Percentiles rank a stretch among this genome's conserved stretches.
phyloP scores from a whole-genome alignment of 2,888 invertebrate species.

The Elegia similella region DNA sequence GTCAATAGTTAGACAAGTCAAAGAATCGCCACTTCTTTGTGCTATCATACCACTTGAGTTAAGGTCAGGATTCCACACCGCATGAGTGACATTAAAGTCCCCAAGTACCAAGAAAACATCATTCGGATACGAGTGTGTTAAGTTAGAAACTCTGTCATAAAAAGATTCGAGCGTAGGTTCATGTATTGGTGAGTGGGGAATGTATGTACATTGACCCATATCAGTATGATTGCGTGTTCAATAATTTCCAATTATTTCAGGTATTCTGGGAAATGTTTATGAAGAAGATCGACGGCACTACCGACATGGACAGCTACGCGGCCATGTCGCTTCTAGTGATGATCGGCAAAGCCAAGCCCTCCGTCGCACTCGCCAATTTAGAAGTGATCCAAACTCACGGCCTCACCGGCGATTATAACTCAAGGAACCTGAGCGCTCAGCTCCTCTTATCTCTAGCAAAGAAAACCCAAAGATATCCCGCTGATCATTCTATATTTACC shows the following conservation, averaged over 20 bases:
- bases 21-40: too few relatives aligned
- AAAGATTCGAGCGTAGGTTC: too few relatives aligned
- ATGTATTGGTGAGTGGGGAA: slow-evolving; percentile 59
- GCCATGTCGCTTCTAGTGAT: slow-evolving; percentile 90
- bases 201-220: not conserved
- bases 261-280: slow-evolving; percentile 93
- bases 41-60: too few relatives aligned
- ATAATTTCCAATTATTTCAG: slow-evolving; percentile 71
- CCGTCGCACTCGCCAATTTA: slow-evolving; percentile 85
- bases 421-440: slow-evolving; percentile 59
- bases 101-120: too few relatives aligned
- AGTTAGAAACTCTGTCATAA: too few relatives aligned
- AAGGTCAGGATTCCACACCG: too few relatives aligned
- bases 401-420: slow-evolving; percentile 78
- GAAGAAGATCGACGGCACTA: slow-evolving; percentile 85
- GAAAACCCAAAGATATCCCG: slow-evolving; percentile 63
- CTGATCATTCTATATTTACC: slow-evolving; percentile 58
- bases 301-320: slow-evolving; percentile 86
- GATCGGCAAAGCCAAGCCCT: slow-evolving; percentile 82
- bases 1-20: too few relatives aligned
- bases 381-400: slow-evolving; percentile 88
- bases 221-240: too few relatives aligned
- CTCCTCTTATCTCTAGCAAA: slow-evolving; percentile 58
- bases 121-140: too few relatives aligned
- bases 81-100: too few relatives aligned